phyloP scores from a whole-genome alignment of 2,113 vertebrate genomes.

The Nerophis lumbriciformis region DNA sequence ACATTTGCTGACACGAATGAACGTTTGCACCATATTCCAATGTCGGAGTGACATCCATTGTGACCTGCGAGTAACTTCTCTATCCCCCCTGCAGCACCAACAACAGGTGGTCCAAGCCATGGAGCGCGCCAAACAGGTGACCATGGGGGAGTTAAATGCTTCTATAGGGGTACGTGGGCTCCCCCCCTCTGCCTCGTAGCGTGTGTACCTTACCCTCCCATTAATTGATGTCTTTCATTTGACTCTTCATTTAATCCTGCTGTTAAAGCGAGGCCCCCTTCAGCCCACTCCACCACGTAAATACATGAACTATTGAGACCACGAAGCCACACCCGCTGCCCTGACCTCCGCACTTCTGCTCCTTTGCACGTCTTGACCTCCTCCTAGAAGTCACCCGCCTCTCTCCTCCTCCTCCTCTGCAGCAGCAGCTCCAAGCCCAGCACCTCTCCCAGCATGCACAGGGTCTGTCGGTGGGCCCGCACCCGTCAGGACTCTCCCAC shows the following conservation, averaged over 20 bases:
- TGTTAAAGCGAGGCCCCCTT: conserved; percentile 7
- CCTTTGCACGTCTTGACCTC: conserved; percentile 27
- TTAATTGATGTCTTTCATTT: conserved; percentile 39
- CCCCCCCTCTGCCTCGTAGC: conserved; percentile 74
- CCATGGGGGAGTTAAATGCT: conserved; percentile 89
- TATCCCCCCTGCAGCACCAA: conserved; percentile 77
- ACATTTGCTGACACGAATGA: too few species aligned
- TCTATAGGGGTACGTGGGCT: conserved; percentile 92
- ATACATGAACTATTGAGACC: too few species aligned
- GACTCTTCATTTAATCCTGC: conserved; percentile 1
- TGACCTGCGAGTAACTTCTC: conserved; percentile 28
- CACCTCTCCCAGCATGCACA: conserved; percentile 86
- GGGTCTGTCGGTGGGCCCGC: conserved; percentile 76
- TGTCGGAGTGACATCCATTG: background rate
- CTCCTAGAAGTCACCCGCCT: conserved; percentile 48
- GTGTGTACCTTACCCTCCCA: conserved; percentile 69
- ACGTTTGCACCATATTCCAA: too few species aligned
- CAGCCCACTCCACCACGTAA: background rate
- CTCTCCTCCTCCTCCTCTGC: conserved; percentile 12
- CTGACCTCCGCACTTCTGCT: conserved; percentile 25
- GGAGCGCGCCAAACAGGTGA: conserved; percentile 94
- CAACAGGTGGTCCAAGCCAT: conserved; percentile 93
- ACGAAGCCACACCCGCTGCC: conserved; percentile 17
- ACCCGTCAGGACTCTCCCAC: conserved; percentile 76
- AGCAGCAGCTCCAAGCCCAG: conserved; percentile 91